These are phyloP conservation scores for Esox lucius DNA, from an alignment of 2,797 vertebrate genomes.

Conservation along the genomic window DNA sequence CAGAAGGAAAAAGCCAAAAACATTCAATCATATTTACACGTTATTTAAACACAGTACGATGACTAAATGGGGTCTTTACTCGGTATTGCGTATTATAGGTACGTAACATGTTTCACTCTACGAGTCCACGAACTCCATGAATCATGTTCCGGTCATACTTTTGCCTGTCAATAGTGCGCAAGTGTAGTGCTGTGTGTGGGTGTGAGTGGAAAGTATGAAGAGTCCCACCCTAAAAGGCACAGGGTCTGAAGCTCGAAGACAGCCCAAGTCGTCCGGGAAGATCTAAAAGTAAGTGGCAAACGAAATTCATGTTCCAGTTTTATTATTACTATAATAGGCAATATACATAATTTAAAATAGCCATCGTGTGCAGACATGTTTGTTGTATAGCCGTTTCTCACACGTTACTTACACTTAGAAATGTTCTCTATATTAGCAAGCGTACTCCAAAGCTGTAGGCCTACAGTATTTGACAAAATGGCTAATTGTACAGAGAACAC, in stretches of 20 bases:
- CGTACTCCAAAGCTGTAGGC: neutral
- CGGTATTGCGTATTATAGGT: too few relatives aligned
- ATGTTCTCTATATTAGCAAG: neutral
- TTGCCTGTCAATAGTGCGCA: neutral
- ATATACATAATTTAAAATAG: neutral
- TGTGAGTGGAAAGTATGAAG: slow-evolving; percentile 51
- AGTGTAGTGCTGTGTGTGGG: neutral
- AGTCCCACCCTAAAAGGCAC: slow-evolving; percentile 57
- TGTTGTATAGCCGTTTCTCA: neutral
- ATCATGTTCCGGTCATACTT: too few relatives aligned
- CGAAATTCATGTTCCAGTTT: neutral
- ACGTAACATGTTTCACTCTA: too few relatives aligned
- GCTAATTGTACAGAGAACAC: too few relatives aligned
- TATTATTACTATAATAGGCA: neutral
- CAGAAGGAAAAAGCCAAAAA: too few relatives aligned
- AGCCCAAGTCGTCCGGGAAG: slow-evolving; percentile 32
- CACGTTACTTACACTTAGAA: neutral
- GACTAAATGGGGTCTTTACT: too few relatives aligned
- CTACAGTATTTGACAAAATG: neutral
- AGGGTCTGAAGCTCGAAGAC: neutral
- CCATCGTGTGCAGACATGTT: neutral
- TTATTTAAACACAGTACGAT: too few relatives aligned
- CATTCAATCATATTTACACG: too few relatives aligned
- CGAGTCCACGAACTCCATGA: too few relatives aligned
- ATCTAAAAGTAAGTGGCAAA: slow-evolving; percentile 54